These are phyloP conservation scores for Corythornis madagascariensis DNA, from an alignment of 2,113 vertebrate species.

Conservation along the genomic window DNA sequence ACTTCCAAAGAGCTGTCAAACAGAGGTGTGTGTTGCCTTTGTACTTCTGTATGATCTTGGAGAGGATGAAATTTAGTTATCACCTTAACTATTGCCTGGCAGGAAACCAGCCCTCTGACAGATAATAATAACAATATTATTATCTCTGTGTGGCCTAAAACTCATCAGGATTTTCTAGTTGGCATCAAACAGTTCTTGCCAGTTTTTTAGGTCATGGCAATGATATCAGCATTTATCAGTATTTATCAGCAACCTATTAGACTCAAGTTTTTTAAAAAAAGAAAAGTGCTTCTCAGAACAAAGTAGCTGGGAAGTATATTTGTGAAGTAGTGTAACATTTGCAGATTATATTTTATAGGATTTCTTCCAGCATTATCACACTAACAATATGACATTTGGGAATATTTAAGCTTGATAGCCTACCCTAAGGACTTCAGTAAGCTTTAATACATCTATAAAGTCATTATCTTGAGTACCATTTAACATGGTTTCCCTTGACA, in stretches of 20 bases:
- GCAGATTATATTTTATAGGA: background rate
- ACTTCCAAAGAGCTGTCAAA: background rate
- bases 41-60: background rate
- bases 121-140: background rate
- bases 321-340: background rate
- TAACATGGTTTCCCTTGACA: background rate
- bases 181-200: background rate
- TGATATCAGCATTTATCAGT: too few species aligned
- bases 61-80: background rate
- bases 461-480: background rate
- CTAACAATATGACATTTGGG: background rate
- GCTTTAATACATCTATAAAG: background rate
- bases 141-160: background rate
- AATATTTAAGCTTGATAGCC: background rate
- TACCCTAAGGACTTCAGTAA: background rate
- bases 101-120: background rate
- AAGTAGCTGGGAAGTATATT: background rate
- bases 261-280: background rate
- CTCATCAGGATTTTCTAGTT: background rate
- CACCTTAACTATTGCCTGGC: background rate
- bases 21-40: background rate
- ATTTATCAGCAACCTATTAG: background rate
- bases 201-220: background rate
- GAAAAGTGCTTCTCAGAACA: constrained; percentile 16
- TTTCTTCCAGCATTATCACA: background rate